These are phyloP conservation scores for Empidonax alnorum DNA, from an alignment of 2,113 vertebrate species.

Conservation along the genomic window DNA sequence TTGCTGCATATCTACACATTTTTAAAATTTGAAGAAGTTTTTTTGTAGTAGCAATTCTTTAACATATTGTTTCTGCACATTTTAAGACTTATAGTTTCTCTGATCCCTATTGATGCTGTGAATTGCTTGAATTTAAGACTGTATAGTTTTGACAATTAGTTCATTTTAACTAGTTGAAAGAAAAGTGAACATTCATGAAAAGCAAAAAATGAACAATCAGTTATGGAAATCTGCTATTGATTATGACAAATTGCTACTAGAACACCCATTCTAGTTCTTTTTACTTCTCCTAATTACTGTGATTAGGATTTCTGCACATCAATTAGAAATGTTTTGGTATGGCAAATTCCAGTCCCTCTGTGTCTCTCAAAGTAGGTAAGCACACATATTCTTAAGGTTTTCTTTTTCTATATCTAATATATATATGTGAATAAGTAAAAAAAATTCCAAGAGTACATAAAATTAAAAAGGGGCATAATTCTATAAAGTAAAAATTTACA, in stretches of 20 bases:
- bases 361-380: not conserved
- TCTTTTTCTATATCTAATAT: not conserved
- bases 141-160: not conserved
- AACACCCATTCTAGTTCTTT: not conserved
- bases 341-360: not conserved
- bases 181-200: not conserved
- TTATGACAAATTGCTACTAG: not conserved
- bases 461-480: not conserved
- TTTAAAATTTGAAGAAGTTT: not conserved
- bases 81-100: not conserved
- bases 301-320: not conserved
- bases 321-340: not conserved
- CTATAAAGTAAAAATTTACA: not conserved
- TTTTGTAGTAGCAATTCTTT: not conserved
- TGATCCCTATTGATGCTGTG: not conserved
- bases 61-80: not conserved
- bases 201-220: not conserved
- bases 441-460: not conserved
- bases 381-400: not conserved
- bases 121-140: not conserved
- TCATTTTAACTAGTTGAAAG: not conserved
- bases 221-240: not conserved
- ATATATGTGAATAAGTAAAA: not conserved
- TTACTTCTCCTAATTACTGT: not conserved
- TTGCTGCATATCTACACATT: not conserved